Conservation (phyloP, 2,113 vertebrate species). For the Hoplias malabaricus region DNA sequence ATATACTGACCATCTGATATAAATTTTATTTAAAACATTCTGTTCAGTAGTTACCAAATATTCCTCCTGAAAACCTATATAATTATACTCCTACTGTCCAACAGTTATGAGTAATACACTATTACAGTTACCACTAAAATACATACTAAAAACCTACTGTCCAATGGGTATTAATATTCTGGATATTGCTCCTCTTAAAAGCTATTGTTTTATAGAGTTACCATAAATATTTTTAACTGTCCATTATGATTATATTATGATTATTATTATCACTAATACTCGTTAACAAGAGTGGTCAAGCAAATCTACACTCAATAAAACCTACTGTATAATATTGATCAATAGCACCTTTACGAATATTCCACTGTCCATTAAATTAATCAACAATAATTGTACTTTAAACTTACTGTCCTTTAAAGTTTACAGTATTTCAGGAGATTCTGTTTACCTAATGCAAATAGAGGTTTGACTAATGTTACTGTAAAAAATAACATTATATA, state of each 20-base stretch:
- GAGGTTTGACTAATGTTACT: background rate
- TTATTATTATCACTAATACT: too few species aligned
- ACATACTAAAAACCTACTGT: background rate
- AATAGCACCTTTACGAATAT: background rate
- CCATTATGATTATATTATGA: too few species aligned
- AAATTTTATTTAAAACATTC: background rate
- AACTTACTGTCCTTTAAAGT: background rate
- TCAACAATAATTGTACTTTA: background rate
- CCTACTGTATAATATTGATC: background rate
- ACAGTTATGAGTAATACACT: background rate
- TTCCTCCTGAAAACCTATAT: background rate
- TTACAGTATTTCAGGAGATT: background rate
- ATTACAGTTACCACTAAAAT: background rate
- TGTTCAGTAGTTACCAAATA: background rate
- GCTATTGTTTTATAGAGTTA: background rate
- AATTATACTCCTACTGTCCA: too few species aligned
- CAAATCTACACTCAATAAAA: too few species aligned
- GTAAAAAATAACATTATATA: background rate
- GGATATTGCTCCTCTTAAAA: too few species aligned
- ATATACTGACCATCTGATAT: background rate
- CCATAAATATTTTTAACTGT: background rate
- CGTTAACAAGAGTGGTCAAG: too few species aligned
- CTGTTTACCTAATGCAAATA: background rate
- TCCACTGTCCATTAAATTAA: background rate
- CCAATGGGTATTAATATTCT: background rate